phyloP scores from a whole-genome alignment of 2,888 invertebrate genomes.

The Ecliptopera silaceata region DNA sequence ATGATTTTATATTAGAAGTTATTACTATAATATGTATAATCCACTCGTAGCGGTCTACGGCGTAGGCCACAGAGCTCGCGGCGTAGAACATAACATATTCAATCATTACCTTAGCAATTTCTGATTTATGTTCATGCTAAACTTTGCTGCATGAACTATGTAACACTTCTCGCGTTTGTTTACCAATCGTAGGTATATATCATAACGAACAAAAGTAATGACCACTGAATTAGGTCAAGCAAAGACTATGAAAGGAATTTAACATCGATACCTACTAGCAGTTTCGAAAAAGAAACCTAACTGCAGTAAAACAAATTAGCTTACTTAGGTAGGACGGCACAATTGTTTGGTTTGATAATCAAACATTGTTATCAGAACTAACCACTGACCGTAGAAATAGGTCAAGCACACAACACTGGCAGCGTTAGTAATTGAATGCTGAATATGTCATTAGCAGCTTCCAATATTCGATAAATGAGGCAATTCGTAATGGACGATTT shows the following conservation, averaged over 20 bases:
- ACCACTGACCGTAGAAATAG: constrained; percentile 29
- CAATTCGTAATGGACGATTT: constrained; percentile 8
- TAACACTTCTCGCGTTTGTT: neutral
- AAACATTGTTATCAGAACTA: constrained; percentile 16
- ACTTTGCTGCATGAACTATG: neutral
- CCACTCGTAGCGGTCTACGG: constrained; percentile 9
- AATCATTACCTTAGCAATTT: neutral
- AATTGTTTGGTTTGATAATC: constrained; percentile 10
- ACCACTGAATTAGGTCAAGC: neutral
- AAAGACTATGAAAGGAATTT: neutral
- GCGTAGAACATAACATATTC: neutral
- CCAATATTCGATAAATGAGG: constrained; percentile 41
- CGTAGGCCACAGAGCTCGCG: neutral
- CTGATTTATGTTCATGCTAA: neutral
- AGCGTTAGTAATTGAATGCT: constrained; percentile 47
- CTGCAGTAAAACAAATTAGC: constrained; percentile 6
- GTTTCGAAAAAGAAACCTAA: neutral
- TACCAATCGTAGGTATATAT: neutral
- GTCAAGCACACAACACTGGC: constrained; percentile 31
- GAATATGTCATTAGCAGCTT: constrained; percentile 46
- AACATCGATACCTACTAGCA: too few species aligned
- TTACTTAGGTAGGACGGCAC: neutral
- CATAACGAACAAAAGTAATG: neutral
- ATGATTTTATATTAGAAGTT: neutral
- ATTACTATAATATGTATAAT: neutral